These are phyloP conservation scores for Machaerirhynchus nigripectus DNA, from an alignment of 2,113 vertebrate genomes.

Conservation along the genomic window DNA sequence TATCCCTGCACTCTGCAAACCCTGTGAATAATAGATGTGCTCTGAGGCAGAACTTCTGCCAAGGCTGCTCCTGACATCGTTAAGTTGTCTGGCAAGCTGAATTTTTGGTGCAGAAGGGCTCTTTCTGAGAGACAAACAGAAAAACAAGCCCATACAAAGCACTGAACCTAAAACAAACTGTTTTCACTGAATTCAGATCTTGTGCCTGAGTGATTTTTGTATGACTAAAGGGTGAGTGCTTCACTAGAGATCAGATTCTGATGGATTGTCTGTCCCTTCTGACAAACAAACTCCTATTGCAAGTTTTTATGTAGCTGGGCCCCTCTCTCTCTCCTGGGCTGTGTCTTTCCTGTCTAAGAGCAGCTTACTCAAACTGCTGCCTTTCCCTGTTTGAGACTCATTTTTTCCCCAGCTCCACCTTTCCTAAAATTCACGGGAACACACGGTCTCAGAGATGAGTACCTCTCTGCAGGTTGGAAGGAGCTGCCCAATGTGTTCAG, in stretches of 20 bases:
- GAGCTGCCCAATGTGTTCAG: not conserved
- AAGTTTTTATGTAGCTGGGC: not conserved
- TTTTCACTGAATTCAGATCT: not conserved
- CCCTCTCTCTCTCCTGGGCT: not conserved
- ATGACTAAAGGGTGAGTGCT: not conserved
- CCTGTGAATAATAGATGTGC: not conserved
- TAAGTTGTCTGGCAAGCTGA: not conserved
- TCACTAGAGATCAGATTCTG: not conserved
- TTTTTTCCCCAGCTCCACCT: not conserved
- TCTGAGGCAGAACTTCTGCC: not conserved
- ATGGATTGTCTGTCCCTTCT: not conserved
- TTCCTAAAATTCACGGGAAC: not conserved
- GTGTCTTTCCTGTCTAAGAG: not conserved
- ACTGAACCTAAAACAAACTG: not conserved
- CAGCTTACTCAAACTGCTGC: not conserved
- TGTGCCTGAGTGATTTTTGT: not conserved
- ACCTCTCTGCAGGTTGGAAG: not conserved
- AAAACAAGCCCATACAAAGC: not conserved
- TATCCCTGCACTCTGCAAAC: not conserved
- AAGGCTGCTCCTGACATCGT: not conserved
- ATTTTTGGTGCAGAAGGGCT: not conserved
- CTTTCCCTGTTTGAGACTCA: not conserved
- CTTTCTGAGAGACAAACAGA: not conserved
- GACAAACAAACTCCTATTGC: not conserved
- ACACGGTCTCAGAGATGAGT: accelerated